These are phyloP conservation scores for Talpa occidentalis DNA, from an alignment of 2,113 vertebrate genomes.

Conservation along the genomic window DNA sequence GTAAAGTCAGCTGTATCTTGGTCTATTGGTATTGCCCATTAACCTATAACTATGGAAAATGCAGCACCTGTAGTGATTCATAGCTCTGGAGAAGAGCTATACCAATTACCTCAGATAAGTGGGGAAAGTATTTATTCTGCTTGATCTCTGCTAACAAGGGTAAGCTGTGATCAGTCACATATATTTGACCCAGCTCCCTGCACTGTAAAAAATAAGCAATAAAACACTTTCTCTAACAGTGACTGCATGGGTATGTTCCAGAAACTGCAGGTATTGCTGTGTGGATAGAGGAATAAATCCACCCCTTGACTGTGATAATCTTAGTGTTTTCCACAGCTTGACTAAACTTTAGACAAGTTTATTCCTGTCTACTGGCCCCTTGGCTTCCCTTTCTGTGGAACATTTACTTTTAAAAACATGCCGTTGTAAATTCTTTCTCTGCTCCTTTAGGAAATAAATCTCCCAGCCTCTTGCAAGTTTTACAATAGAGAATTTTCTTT, in stretches of 20 bases:
- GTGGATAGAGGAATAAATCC: constrained; percentile 62
- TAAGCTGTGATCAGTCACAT: not conserved
- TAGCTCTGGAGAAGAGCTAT: not conserved
- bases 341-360: not conserved
- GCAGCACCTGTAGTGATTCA: not conserved
- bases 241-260: constrained; percentile 28
- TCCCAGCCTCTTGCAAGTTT: not conserved
- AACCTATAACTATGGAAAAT: not conserved
- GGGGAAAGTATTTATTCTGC: not conserved
- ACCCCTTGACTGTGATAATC: not conserved
- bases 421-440: constrained; percentile 15
- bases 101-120: not conserved
- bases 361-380: not conserved
- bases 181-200: constrained; percentile 50
- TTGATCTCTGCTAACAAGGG: not conserved
- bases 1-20: not conserved
- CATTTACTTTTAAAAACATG: not conserved
- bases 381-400: not conserved
- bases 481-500: constrained; percentile 4
- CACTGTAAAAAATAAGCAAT: constrained; percentile 54
- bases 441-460: not conserved
- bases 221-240: constrained; percentile 62
- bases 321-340: not conserved
- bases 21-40: too few species aligned
- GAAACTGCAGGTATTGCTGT: not conserved